Conservation (phyloP, 2,888 invertebrate species). For the Euplagia quadripunctaria region DNA sequence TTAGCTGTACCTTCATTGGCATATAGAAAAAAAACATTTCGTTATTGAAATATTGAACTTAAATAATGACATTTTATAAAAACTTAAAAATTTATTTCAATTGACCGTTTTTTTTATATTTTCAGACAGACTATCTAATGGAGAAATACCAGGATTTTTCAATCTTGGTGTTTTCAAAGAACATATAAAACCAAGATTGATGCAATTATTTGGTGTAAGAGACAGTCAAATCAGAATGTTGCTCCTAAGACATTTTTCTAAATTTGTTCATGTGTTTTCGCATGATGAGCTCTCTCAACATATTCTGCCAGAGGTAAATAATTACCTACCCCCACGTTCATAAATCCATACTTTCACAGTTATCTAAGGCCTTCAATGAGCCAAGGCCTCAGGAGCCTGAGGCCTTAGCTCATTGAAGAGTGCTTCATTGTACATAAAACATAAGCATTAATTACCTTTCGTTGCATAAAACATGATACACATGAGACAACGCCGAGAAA, state of each 20-base stretch:
- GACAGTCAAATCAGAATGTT: conserved; percentile 93
- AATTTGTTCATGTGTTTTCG: conserved; percentile 92
- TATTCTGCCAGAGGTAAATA: conserved; percentile 92
- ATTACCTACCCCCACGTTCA: neutral
- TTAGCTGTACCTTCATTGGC: neutral
- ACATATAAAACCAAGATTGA: conserved; percentile 91
- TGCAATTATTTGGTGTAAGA: conserved; percentile 94
- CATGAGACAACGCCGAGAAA: no score
- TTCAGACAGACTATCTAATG: conserved; percentile 75
- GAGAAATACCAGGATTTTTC: conserved; percentile 89
- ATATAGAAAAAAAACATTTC: neutral
- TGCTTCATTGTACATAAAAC: neutral
- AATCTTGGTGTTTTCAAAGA: conserved; percentile 90
- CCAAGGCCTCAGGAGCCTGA: neutral
- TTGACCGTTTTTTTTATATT: conserved; percentile 36
- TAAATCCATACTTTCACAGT: neutral
- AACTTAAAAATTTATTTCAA: neutral
- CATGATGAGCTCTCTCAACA: conserved; percentile 91
- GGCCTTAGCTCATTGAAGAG: no score
- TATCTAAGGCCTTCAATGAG: no score
- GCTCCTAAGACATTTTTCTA: conserved; percentile 92
- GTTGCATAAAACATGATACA: no score
- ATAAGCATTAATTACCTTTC: neutral
- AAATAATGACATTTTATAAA: neutral
- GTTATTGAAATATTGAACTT: neutral